Percentiles rank a stretch among this genome's conserved stretches.
These are phyloP conservation scores for Eubasilissa splendida DNA, from an alignment of 2,888 invertebrate species.

Conservation along the genomic window DNA sequence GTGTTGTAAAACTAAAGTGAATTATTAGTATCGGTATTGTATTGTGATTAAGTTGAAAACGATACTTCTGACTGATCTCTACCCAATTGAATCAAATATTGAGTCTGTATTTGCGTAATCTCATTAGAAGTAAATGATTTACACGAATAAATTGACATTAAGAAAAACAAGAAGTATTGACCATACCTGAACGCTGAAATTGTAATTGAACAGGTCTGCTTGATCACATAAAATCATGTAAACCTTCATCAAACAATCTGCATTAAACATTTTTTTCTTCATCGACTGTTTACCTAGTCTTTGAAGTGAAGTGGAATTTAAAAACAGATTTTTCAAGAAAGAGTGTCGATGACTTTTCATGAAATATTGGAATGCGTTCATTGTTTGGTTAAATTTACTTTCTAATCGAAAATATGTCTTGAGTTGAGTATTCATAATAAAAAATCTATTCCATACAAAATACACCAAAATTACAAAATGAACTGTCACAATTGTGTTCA, in stretches of 20 bases:
- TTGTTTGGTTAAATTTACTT: not conserved
- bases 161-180: too few relatives aligned
- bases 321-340: slow-evolving; percentile 2
- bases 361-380: not conserved
- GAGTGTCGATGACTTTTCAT: not conserved
- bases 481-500: slow-evolving; percentile 29
- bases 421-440: slow-evolving; percentile 36
- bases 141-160: too few relatives aligned
- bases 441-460: slow-evolving; percentile 38
- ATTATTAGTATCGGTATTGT: too few relatives aligned
- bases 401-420: not conserved
- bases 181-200: slow-evolving; percentile 41
- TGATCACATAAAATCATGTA: slow-evolving; percentile 46
- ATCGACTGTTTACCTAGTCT: slow-evolving; percentile 4
- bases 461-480: slow-evolving; percentile 34
- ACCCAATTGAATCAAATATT: too few relatives aligned
- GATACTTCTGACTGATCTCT: too few relatives aligned
- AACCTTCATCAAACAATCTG: slow-evolving; percentile 41
- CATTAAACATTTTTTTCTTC: slow-evolving; percentile 5
- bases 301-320: not conserved
- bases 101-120: too few relatives aligned
- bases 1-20: too few relatives aligned
- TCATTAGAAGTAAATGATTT: too few relatives aligned
- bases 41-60: too few relatives aligned
- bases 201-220: slow-evolving; percentile 28